Base-by-base conservation (phyloP, 2,113 vertebrate species). In the Calidris pugnax region DNA sequence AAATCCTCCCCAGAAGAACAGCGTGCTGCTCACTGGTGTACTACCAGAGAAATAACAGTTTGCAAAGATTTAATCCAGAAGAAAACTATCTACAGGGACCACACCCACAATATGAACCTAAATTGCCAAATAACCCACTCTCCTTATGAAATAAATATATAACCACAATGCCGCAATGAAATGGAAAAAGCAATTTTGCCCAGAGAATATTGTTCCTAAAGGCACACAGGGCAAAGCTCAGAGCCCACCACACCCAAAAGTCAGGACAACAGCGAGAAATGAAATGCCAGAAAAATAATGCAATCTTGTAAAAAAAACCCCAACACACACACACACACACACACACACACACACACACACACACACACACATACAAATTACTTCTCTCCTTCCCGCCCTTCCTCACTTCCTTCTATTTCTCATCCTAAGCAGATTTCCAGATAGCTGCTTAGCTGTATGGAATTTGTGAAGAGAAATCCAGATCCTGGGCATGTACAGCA, bases 351-450 rank as follows among this genome's bases (percentile, higher is more conserved):
- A 75, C 72, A 41, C n/a, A 69, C 43, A 41, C n/a, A 10, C 37
- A 39, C 37, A 69, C 43, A 53, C 53, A 48, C 30, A 59, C 15
- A 80, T 2, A 77, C 41, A 85, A 15, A 86, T 41, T 74, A 51
- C 19, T 93, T 75, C n/a, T 91, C 35, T 93, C 55, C 72, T 95
- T 93, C 80, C 66, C 6, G 1, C 45, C 66, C 80, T 89, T 86
- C 32, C 62, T 91, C 22, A 17, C 50, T 69, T 85, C 77, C 67
- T 84, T 92, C n/a, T 90, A 68, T 92, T 90, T 92, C 80, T 85
- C 72, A 75, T 79, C n/a, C 77, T 90, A 92, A 96, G n/a, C 66
- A 73, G 67, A 92, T 95, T 97, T 95, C 94, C 97, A 95, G 94
- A 94, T 76, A 95, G 32, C 60, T 87, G 55, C 73, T 93, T 82